phyloP scores from a whole-genome alignment of 2,797 vertebrate species.

The Gymnodraco acuticeps region DNA sequence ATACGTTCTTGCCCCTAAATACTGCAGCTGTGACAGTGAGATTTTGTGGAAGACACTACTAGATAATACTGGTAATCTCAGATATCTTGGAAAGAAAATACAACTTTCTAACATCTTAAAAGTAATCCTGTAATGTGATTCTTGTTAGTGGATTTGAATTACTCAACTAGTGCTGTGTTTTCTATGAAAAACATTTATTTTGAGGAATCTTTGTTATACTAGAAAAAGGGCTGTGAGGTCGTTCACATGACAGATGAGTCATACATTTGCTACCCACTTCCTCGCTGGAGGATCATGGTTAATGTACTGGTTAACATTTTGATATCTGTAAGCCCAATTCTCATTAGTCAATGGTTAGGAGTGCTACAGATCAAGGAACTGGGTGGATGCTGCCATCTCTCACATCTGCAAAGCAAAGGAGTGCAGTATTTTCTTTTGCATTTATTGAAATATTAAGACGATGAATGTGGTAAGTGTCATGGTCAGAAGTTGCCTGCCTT shows the following conservation, averaged over 20 bases:
- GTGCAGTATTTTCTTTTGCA: not conserved
- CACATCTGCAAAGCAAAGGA: not conserved
- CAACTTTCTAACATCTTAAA: slow-evolving; percentile 43
- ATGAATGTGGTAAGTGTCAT: slow-evolving; percentile 2
- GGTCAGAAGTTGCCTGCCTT: not conserved
- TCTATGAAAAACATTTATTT: slow-evolving; percentile 7
- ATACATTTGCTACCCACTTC: slow-evolving; percentile 17
- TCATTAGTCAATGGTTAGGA: slow-evolving; percentile 11
- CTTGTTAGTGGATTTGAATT: slow-evolving; percentile 4
- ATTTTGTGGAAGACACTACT: slow-evolving; percentile 1
- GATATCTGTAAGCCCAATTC: not conserved
- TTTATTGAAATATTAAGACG: not conserved
- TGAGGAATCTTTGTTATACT: slow-evolving; percentile 10
- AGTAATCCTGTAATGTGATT: slow-evolving; percentile 15
- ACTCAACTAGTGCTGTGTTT: slow-evolving; percentile 4
- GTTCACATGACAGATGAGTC: slow-evolving; percentile 27
- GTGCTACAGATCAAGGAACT: slow-evolving; percentile 4
- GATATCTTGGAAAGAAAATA: slow-evolving; percentile 37
- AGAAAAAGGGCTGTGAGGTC: slow-evolving; percentile 13
- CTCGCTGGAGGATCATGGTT: not conserved
- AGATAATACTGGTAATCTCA: slow-evolving; percentile 28
- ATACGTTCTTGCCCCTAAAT: not conserved
- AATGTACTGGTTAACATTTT: slow-evolving; percentile 14
- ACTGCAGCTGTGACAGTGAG: not conserved
- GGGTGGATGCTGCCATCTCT: slow-evolving; percentile 4